Evolutionary conservation across 1,140 invertebrate genomes (phyloP), one percentile per base, ranked within the genome.

Genomic region (Brachionus asplanchnoidis): DNA sequence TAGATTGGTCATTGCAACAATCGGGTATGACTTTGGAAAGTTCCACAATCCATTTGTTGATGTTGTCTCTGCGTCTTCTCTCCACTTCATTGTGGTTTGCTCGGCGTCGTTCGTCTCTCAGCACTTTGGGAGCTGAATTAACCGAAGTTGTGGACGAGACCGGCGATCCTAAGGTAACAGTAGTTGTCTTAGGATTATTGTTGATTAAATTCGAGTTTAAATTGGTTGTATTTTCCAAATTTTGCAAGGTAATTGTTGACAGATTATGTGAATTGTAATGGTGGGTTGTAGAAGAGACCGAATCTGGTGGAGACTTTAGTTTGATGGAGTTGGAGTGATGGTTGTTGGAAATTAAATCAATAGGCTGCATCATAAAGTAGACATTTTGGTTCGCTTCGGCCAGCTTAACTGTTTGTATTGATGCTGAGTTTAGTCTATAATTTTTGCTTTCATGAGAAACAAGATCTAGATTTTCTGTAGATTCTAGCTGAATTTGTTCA

Each of bases 21-120:
- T 91, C 91, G 53, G 91, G 91, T 1, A 91, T 88, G 12, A 97
- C 93, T 89, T 95, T 95, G 11, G 95, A 94, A 78, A 97, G 90
- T 89, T 95, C 95, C 28, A 94, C 93, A 86, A 97, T 97, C 95
- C 95, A 97, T 88, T 94, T 95, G 89, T 97, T 97, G 82, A 97
- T 97, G 92, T 97, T 97, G 87, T 97, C 95, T 86, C 95, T 91
- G 83, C 91, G 68, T 78, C 91, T 83, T 84, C 91, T 86, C 86
- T 91, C 91, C 85, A 91, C 91, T 90, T 86, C 90, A 87, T 91
- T 91, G 85, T 91, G 90, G 73, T 90, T 91, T 14, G 89, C 90
- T 86, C 90, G 86, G 82, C 90, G 87, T 17, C 90, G 85, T 80
- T 91, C 89, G 87, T 91, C 88, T 84, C 88, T 88, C 9, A 89